phyloP scores from a whole-genome alignment of 2,113 vertebrate species.

The Geococcyx californianus region DNA sequence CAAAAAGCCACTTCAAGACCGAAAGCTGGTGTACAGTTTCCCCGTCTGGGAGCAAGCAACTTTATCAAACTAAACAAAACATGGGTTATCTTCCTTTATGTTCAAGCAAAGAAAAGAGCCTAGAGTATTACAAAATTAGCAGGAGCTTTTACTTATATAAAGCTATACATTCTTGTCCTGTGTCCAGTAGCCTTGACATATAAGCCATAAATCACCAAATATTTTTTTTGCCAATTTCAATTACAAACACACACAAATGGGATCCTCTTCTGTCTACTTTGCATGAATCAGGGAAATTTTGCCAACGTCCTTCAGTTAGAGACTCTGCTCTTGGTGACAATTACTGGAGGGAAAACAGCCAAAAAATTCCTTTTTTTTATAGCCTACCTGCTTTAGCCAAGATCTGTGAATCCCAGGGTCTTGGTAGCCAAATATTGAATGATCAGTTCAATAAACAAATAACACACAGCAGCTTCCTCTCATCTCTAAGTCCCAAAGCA shows the following conservation, averaged over 20 bases:
- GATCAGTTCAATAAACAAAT: neutral
- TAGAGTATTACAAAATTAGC: neutral
- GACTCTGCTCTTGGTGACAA: neutral
- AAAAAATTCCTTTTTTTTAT: neutral
- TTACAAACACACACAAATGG: neutral
- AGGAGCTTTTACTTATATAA: neutral
- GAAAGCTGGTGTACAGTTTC: slow-evolving; percentile 37
- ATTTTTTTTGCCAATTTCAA: neutral
- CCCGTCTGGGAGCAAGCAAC: neutral
- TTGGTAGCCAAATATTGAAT: neutral
- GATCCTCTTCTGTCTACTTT: neutral
- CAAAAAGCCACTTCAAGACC: slow-evolving; percentile 63
- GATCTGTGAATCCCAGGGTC: neutral
- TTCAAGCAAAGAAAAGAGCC: neutral
- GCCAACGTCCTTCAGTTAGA: neutral
- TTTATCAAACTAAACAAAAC: slow-evolving; percentile 68
- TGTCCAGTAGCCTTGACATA: neutral
- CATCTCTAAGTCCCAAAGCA: neutral
- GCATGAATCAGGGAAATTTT: neutral
- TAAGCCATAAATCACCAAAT: neutral
- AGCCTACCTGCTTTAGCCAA: neutral
- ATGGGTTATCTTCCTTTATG: slow-evolving; percentile 55
- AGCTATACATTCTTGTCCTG: neutral
- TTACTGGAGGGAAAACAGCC: neutral
- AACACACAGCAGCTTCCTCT: neutral